These are phyloP conservation scores for Acrobeloides nanus DNA, from an alignment of 2,888 invertebrate genomes.

Conservation along the genomic window DNA sequence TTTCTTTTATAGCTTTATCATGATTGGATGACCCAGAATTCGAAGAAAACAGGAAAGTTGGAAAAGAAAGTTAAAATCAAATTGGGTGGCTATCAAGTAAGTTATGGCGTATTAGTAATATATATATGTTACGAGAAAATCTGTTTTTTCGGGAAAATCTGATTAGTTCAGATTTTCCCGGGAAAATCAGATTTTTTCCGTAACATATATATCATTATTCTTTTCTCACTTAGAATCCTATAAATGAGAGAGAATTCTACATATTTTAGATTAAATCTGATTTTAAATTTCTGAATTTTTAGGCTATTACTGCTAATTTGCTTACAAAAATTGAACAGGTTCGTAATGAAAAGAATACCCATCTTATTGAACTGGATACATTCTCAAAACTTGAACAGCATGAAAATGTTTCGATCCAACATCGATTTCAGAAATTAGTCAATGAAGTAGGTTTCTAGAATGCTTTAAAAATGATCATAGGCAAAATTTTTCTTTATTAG, in stretches of 20 bases:
- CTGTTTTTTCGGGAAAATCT: no score
- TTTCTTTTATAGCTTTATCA: slow-evolving; percentile 66
- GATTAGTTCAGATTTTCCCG: no score
- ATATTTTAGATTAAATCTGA: not conserved
- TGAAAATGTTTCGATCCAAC: no score
- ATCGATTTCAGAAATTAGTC: no score
- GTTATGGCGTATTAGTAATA: slow-evolving; percentile 6
- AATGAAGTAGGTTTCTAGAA: no score
- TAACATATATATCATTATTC: not conserved
- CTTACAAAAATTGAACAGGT: slow-evolving; percentile 59
- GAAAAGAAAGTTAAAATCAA: slow-evolving; percentile 92
- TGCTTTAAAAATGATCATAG: no score
- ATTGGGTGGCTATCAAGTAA: slow-evolving; percentile 81
- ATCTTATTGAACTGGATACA: slow-evolving; percentile 66
- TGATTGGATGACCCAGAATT: slow-evolving; percentile 89
- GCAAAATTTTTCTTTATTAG: no score
- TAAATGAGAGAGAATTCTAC: not conserved
- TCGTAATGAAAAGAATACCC: slow-evolving; percentile 79
- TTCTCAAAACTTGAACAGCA: slow-evolving; percentile 63
- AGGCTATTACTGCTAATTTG: slow-evolving; percentile 65
- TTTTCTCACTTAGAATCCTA: not conserved
- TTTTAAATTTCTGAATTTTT: slow-evolving; percentile 31
- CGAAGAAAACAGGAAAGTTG: slow-evolving; percentile 89
- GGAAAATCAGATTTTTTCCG: not conserved
- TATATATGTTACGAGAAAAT: no score